Base-by-base conservation (phyloP, 2,113 vertebrate species). In the Eurystomus gularis region DNA sequence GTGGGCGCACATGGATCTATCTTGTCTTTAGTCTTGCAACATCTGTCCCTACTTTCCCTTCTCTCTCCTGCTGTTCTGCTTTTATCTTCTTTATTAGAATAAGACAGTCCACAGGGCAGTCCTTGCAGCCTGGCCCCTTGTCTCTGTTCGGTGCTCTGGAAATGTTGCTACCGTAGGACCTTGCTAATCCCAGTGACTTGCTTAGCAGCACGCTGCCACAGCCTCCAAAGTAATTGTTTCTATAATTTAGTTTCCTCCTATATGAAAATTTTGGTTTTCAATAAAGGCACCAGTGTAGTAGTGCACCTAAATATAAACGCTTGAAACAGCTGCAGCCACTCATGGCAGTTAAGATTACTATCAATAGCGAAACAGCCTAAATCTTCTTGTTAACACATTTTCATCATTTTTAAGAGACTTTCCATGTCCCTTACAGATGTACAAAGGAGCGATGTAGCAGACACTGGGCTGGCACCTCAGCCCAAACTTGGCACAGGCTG, bases 21-120 rank as follows among this genome's bases (percentile, higher is more conserved):
- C 52, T 72, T 78, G 49, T 76, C 79, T 90, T 90, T 90, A 83
- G 83, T 90, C 91, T 92, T 83, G 58, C 68, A 81, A 68, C 93
- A 90, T 87, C 89, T 91, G 86, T 82, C 85, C 28, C 51, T 54
- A 2, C 79, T 82, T 89, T 42, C 78, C 39, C 26, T 75, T 55
- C 40, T 76, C 57, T 55, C 2, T 82, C 35, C 66, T 37, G 55
- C 60, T 94, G 46, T 60, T 90, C 71, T 86, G 79, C 70, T 73
- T 52, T 86, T 76, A 52, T 62, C 62, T 26, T 40, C 35, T 72
- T 31, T 58, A n/a, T 65, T 23, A n/a, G 39, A 52, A 0, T 13
- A 16, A 20, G 68, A 18, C 51, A 44, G 51, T n/a, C 37, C 17
- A 14, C 46, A 33, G 44, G 28, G 39, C 48, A 57, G n/a, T 58